Conservation (phyloP, 2,888 invertebrate species). For the Himalopsyche anomala region DNA sequence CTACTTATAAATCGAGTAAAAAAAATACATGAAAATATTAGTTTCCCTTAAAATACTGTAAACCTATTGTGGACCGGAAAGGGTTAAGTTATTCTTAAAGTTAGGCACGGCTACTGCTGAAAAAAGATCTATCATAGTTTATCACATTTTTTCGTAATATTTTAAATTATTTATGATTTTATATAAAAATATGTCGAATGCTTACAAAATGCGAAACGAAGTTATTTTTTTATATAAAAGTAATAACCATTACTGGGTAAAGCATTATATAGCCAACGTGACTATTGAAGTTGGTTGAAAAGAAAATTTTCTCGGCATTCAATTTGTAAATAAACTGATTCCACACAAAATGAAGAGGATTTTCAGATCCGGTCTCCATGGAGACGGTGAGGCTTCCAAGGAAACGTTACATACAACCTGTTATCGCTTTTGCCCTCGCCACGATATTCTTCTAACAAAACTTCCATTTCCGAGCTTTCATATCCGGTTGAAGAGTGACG, state of each 20-base stretch:
- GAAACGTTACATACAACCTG: constrained; percentile 21
- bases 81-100: no score
- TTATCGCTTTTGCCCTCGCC: constrained; percentile 22
- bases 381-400: constrained; percentile 11
- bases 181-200: no score
- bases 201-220: neutral
- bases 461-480: constrained; percentile 31
- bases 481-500: constrained; percentile 30
- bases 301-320: constrained; percentile 51
- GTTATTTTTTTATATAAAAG: constrained; percentile 5
- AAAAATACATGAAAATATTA: no score
- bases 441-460: constrained; percentile 18
- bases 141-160: no score
- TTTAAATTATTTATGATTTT: no score
- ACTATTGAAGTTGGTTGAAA: neutral
- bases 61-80: no score
- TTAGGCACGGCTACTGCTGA: no score
- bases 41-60: no score
- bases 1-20: no score
- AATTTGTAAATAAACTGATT: constrained; percentile 64
- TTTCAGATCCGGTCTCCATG: constrained; percentile 44
- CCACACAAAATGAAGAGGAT: constrained; percentile 58
- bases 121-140: no score
- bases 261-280: constrained; percentile 14
- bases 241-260: neutral